Conservation (phyloP, 2,888 invertebrate species). For the Sphaeridia pumilis region DNA sequence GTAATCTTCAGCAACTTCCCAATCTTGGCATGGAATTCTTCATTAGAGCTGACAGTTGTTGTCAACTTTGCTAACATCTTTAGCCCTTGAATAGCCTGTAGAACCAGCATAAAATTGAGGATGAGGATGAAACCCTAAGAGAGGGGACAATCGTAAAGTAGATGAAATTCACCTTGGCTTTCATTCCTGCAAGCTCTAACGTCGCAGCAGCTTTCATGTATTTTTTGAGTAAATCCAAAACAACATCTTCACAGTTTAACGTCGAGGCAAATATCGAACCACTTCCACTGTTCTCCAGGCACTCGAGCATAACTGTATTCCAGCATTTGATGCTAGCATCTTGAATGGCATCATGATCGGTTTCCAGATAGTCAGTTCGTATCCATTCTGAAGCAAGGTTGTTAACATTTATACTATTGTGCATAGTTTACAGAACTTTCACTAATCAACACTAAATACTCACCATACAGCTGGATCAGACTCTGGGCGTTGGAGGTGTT, state of each 20-base stretch:
- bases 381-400: constrained; percentile 11
- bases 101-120: background rate
- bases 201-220: constrained; percentile 5
- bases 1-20: constrained; percentile 1
- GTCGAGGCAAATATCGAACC: background rate
- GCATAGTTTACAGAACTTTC: no score
- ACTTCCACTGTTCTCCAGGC: background rate
- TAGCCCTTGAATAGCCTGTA: background rate
- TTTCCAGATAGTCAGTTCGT: background rate
- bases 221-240: constrained; percentile 3
- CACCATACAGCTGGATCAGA: no score
- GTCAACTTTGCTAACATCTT: background rate
- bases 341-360: constrained; percentile 12
- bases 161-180: background rate
- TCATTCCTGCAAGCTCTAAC: background rate
- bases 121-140: no score
- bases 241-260: background rate
- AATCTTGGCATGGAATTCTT: constrained; percentile 4
- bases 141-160: background rate
- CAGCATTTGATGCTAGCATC: constrained; percentile 2
- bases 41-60: background rate
- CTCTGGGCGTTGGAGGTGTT: no score
- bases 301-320: background rate
- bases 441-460: no score
- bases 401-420: no score